phyloP scores from a whole-genome alignment of 2,797 vertebrate genomes.

The Craterocephalus amniculus region DNA sequence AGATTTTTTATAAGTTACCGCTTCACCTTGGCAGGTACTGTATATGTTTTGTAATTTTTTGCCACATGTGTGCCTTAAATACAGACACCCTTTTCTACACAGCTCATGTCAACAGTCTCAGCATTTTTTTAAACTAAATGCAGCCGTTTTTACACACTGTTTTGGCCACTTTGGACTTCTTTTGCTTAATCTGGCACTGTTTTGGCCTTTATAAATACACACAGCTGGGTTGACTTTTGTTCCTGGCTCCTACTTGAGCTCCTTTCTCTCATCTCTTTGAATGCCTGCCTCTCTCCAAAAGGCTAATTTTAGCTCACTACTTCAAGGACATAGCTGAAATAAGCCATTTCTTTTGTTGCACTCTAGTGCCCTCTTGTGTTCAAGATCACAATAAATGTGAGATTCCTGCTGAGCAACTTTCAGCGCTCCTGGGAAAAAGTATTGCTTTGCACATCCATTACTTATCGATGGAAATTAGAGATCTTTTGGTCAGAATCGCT shows the following conservation, averaged over 20 bases:
- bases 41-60: constrained; percentile 65
- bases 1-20: constrained; percentile 68
- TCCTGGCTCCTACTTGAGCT: constrained; percentile 28
- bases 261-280: constrained; percentile 13
- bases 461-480: constrained; percentile 16
- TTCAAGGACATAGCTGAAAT: not conserved
- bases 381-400: not conserved
- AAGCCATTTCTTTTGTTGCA: not conserved
- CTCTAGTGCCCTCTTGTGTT: constrained; percentile 69
- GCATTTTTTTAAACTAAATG: constrained; percentile 12
- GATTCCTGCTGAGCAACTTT: constrained; percentile 1
- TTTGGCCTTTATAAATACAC: constrained; percentile 54
- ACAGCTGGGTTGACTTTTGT: constrained; percentile 52
- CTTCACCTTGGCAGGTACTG: constrained; percentile 61
- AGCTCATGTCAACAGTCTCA: constrained; percentile 21
- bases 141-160: constrained; percentile 20
- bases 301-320: constrained; percentile 32
- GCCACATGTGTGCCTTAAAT: constrained; percentile 72
- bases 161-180: constrained; percentile 16
- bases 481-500: constrained; percentile 15
- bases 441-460: constrained; percentile 23
- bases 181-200: constrained; percentile 51
- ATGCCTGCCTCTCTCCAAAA: not conserved
- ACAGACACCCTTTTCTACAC: constrained; percentile 71
- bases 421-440: not conserved